Percentiles rank a stretch among this genome's conserved stretches.
These are phyloP conservation scores for Oreochromis grahami DNA, from an alignment of 2,797 vertebrate genomes.

Conservation along the genomic window DNA sequence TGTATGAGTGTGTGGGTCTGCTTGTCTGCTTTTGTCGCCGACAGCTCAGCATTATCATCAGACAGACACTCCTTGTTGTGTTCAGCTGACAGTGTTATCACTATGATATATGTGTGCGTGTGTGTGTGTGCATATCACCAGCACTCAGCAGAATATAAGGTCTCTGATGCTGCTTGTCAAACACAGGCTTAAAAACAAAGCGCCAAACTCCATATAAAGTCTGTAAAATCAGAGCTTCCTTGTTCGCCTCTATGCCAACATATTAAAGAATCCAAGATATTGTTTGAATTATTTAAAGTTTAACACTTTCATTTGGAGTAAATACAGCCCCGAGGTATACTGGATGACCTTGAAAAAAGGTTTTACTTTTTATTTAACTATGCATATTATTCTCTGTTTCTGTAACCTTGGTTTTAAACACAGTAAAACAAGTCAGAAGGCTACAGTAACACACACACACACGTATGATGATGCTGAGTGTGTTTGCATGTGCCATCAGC, in stretches of 20 bases:
- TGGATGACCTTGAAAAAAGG: neutral
- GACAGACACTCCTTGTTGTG: conserved; percentile 16
- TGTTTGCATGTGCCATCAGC: conserved; percentile 32
- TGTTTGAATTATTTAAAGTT: neutral
- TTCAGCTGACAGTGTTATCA: conserved; percentile 22
- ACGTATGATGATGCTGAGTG: neutral
- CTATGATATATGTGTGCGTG: neutral
- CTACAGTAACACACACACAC: neutral
- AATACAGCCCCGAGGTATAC: neutral
- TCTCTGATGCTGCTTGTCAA: neutral
- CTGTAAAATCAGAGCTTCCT: neutral
- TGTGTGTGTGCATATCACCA: neutral
- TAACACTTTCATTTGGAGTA: neutral
- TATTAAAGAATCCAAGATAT: neutral
- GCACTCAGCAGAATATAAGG: neutral
- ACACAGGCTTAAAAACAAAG: neutral
- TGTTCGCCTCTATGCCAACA: neutral
- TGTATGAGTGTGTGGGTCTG: neutral
- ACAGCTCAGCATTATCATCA: conserved; percentile 23
- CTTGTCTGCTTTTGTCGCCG: neutral
- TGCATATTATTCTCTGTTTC: neutral
- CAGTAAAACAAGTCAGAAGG: neutral
- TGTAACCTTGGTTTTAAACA: too few relatives aligned
- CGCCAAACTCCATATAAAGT: neutral
- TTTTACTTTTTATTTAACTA: neutral